Conservation (phyloP, 2,888 invertebrate genomes). For the Apoderus coryli region DNA sequence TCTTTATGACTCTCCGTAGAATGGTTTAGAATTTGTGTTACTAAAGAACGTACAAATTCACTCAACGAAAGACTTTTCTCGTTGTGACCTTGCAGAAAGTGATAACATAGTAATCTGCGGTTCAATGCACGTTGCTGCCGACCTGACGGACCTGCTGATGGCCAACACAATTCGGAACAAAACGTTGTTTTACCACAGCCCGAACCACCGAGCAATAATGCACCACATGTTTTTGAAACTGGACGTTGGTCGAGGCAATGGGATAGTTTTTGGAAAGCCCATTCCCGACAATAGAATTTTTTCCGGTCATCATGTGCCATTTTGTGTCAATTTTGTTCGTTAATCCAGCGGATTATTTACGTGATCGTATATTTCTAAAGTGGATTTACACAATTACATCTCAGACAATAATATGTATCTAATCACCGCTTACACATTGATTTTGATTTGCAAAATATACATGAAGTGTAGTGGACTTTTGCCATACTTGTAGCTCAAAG, state of each 20-base stretch:
- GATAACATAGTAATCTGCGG: constrained; percentile 68
- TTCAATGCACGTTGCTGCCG: constrained; percentile 60
- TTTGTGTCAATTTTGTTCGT: constrained; percentile 9
- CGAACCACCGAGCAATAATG: constrained; percentile 73
- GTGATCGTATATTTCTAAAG: too few species aligned
- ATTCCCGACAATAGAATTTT: constrained; percentile 81
- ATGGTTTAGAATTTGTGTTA: constrained; percentile 70
- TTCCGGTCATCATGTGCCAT: constrained; percentile 45
- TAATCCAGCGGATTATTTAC: too few species aligned
- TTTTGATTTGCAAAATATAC: too few species aligned
- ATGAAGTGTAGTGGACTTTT: too few species aligned
- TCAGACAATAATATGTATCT: too few species aligned
- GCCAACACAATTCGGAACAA: constrained; percentile 63
- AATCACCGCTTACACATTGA: too few species aligned
- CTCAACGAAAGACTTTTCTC: constrained; percentile 73
- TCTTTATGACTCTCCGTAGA: constrained; percentile 38
- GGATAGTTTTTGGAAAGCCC: constrained; percentile 88
- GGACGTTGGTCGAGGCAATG: constrained; percentile 83
- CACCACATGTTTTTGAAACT: constrained; percentile 73
- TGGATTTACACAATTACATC: too few species aligned
- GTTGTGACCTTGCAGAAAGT: constrained; percentile 76
- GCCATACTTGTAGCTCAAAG: too few species aligned
- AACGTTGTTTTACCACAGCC: constrained; percentile 92
- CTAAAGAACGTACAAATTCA: constrained; percentile 71
- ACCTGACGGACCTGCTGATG: constrained; percentile 49